These are phyloP conservation scores for Rhogogaster chlorosoma DNA, from an alignment of 2,888 invertebrate species.

Conservation along the genomic window DNA sequence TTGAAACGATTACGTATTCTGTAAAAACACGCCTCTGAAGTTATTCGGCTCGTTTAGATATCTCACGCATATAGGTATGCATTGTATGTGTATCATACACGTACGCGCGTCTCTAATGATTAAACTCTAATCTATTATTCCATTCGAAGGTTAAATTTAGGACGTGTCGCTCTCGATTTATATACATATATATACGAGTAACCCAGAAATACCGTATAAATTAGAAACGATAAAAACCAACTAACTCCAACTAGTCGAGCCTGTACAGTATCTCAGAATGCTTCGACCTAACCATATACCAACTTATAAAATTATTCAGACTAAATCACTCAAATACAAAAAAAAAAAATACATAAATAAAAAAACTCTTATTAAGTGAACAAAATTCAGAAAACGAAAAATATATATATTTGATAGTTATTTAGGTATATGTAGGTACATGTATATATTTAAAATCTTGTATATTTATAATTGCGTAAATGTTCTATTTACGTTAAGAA, in stretches of 20 bases:
- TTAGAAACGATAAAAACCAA: not conserved
- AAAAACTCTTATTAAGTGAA: no score
- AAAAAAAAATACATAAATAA: no score
- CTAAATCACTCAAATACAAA: no score
- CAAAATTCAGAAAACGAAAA: no score
- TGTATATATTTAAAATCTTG: no score
- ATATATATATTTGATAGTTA: no score
- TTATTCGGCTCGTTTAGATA: not conserved
- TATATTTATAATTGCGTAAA: no score
- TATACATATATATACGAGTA: not conserved
- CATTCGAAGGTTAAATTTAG: constrained; percentile 13
- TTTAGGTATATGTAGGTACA: no score
- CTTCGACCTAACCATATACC: no score
- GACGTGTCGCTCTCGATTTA: not conserved
- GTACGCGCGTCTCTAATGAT: not conserved
- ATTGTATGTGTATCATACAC: not conserved
- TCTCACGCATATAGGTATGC: not conserved
- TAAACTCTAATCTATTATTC: not conserved
- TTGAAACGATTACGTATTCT: not conserved
- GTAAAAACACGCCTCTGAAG: not conserved
- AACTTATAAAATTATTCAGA: no score
- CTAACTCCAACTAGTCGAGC: not conserved
- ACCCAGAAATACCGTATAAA: constrained; percentile 2
- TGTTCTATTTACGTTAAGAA: no score
- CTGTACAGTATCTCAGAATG: not conserved